Evolutionary conservation across 2,797 vertebrate genomes (phyloP).

Genomic region (Rhynchotus rufescens): DNA sequence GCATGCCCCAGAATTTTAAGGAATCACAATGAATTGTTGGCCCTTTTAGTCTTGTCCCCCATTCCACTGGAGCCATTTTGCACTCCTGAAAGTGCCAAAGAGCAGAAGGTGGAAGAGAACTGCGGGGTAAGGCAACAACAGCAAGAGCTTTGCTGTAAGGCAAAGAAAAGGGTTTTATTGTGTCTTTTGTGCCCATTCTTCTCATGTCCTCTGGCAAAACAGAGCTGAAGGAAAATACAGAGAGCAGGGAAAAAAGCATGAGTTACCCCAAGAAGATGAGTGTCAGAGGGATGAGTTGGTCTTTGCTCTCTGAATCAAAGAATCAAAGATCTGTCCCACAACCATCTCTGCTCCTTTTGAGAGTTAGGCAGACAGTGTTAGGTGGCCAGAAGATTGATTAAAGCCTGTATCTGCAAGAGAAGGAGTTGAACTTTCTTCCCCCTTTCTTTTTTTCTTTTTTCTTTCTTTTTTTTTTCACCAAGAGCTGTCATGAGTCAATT

Average conservation of each 20-base stretch:
- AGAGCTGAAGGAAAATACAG: not conserved
- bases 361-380: not conserved
- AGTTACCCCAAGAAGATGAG: not conserved
- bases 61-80: not conserved
- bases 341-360: not conserved
- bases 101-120: not conserved
- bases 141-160: too few relatives aligned
- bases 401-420: not conserved
- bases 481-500: not conserved
- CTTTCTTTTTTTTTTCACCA: not conserved
- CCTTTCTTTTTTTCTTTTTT: too few relatives aligned
- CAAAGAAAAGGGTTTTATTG: not conserved
- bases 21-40: not conserved
- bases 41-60: not conserved
- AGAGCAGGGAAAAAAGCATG: not conserved
- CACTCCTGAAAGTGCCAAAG: not conserved
- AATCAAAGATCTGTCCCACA: not conserved
- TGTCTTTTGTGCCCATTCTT: not conserved
- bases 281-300: not conserved
- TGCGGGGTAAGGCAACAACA: not conserved
- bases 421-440: not conserved
- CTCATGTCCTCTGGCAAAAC: fast-evolving
- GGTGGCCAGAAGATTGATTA: not conserved
- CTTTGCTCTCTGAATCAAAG: not conserved
- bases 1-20: not conserved